Conservation (phyloP, 2,797 vertebrate species). For the Takifugu ocellatus region DNA sequence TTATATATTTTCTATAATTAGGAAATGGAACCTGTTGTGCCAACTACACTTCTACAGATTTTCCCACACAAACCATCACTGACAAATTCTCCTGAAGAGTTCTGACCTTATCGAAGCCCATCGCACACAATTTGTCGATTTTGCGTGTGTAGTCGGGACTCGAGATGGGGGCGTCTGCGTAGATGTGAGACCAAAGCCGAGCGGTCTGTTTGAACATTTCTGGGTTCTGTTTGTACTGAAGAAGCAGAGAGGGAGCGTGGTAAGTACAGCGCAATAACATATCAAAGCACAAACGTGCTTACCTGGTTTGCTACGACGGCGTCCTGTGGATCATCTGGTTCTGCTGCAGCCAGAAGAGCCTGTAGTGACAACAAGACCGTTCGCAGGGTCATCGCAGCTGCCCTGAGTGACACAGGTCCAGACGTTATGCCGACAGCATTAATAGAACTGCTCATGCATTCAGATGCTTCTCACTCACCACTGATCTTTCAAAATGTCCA, state of each 20-base stretch:
- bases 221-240: slow-evolving; percentile 96
- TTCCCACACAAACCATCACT: background rate
- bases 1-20: too few species aligned
- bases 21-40: too few species aligned
- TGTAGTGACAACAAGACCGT: slow-evolving; percentile 98
- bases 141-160: slow-evolving; percentile 97
- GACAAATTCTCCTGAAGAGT: slow-evolving; percentile 12
- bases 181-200: slow-evolving; percentile 95
- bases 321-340: slow-evolving; percentile 97
- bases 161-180: slow-evolving; percentile 92
- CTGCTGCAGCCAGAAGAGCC: slow-evolving; percentile 94
- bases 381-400: slow-evolving; percentile 97
- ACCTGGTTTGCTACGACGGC: slow-evolving; percentile 99
- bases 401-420: slow-evolving; percentile 76
- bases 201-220: slow-evolving; percentile 99
- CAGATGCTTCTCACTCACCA: slow-evolving; percentile 80
- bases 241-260: slow-evolving; percentile 9
- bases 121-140: slow-evolving; percentile 99
- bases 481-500: slow-evolving; percentile 99
- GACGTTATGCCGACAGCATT: background rate
- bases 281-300: slow-evolving; percentile 9
- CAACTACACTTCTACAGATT: background rate
- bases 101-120: slow-evolving; percentile 99
- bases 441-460: too few species aligned
- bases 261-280: background rate